Evolutionary conservation across 1,140 invertebrate species (phyloP), one percentile per base, ranked within the genome.

Genomic region (Subanguina moxae): DNA sequence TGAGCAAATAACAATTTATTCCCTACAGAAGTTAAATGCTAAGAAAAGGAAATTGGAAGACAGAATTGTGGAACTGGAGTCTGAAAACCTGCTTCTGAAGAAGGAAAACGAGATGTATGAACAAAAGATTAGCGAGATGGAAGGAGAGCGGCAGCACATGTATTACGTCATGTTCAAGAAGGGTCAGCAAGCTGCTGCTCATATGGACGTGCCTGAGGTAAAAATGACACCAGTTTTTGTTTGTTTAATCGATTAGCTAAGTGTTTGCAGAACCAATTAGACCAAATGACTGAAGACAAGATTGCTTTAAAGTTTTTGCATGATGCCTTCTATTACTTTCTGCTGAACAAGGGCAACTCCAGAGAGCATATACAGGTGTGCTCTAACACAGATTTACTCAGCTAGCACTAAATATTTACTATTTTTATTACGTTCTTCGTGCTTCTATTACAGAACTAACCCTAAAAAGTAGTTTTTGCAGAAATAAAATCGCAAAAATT

Each of bases 81-180:
- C 57, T 7, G 68, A 78, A 59, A 38, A 73, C 56, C 65, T 30
- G 1, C 38, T 79, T 19, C 56, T 78, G 8, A 23, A 64, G 30
- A 42, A 58, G 11, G 78, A 82, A 62, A 79, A 64, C 52, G 68
- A 68, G 42, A 73, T 82, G 74, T 82, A 82, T 57, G 80, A 82
- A 65, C 68, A 79, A 42, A 80, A 82, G 62, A 66, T 82, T 28
- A 58, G 68, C 15, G 81, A 82, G 46, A 70, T 81, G 13, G 81
- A 82, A 59, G 68, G 76, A 19, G 78, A 80, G 28, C 57, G 80
- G 5, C 74, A 77, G 45, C 59, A 82, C 45, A 80, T 82, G 78
- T 78, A 82, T 56, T 64, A 81, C 19, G 69, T 82, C 13, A 78
- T 82, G 78, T 82, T 82, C 69, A 70, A 80, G 38, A 82, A 82